These are phyloP conservation scores for Beris chalybata DNA, from an alignment of 2,888 invertebrate species.

Conservation along the genomic window DNA sequence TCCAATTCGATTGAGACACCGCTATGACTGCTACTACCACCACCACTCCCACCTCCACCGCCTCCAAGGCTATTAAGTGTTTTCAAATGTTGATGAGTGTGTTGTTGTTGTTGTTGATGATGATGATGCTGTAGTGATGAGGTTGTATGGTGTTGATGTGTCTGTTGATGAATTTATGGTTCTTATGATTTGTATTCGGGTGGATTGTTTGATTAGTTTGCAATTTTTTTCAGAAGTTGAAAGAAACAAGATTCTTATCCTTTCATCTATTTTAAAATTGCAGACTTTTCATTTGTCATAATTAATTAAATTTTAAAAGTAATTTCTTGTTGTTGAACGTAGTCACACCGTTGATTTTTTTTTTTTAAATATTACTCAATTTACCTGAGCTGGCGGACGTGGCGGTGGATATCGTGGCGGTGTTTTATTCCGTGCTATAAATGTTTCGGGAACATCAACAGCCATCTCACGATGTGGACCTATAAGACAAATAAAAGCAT, in stretches of 20 bases:
- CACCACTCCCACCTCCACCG: conserved; percentile 40
- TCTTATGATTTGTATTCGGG: neutral
- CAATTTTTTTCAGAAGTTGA: no score
- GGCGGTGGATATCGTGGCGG: conserved; percentile 89
- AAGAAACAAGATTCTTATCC: no score
- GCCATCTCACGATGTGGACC: conserved; percentile 98
- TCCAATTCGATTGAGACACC: conserved; percentile 46
- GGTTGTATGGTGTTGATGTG: conserved; percentile 27
- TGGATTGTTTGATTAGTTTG: neutral
- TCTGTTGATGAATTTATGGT: conserved; percentile 23
- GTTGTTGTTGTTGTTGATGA: conserved; percentile 34
- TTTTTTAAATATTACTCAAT: conserved; percentile 16
- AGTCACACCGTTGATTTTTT: no score
- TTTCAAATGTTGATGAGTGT: conserved; percentile 28
- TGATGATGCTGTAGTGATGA: conserved; percentile 28
- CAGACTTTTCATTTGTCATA: no score
- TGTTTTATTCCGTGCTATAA: conserved; percentile 87
- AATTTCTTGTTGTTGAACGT: no score
- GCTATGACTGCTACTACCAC: conserved; percentile 33
- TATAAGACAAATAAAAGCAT: conserved; percentile 44
- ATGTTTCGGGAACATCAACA: conserved; percentile 95
- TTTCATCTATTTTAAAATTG: no score
- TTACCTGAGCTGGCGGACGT: conserved; percentile 66
- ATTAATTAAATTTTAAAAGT: no score
- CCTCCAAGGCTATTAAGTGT: conserved; percentile 39